A percentile compares a stretch with the other conserved stretches of the same genome.
These are phyloP conservation scores for Cephalopholis sonnerati DNA, from an alignment of 2,113 vertebrate species.

Conservation along the genomic window DNA sequence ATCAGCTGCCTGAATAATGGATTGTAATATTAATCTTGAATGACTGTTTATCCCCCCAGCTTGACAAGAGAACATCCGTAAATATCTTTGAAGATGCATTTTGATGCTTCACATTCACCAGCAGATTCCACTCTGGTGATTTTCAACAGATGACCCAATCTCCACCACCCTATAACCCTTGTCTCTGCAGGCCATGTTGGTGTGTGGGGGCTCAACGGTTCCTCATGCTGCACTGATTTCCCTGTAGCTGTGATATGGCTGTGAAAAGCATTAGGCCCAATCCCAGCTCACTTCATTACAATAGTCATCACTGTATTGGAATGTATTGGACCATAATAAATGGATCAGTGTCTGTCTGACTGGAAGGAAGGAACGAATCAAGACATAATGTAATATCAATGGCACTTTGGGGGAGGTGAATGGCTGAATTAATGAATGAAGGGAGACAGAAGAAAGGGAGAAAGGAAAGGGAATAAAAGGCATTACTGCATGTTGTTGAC, in stretches of 20 bases:
- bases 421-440: slow-evolving; percentile 26
- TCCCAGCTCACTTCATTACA: slow-evolving; percentile 53
- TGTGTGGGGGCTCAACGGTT: slow-evolving; percentile 29
- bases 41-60: slow-evolving; percentile 47
- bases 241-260: slow-evolving; percentile 51
- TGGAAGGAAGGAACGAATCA: slow-evolving; percentile 45
- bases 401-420: slow-evolving; percentile 26
- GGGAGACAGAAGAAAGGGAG: not conserved
- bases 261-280: slow-evolving; percentile 62
- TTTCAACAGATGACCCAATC: slow-evolving; percentile 45
- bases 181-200: slow-evolving; percentile 46
- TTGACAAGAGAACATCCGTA: slow-evolving; percentile 44
- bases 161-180: slow-evolving; percentile 25
- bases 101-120: slow-evolving; percentile 36
- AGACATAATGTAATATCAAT: slow-evolving; percentile 51
- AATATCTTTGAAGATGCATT: slow-evolving; percentile 43
- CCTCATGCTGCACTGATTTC: slow-evolving; percentile 32
- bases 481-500: not conserved
- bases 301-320: slow-evolving; percentile 59
- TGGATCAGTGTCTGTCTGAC: slow-evolving; percentile 59
- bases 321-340: slow-evolving; percentile 54
- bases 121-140: slow-evolving; percentile 41
- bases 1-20: slow-evolving; percentile 59
- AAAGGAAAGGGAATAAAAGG: not conserved
- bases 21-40: slow-evolving; percentile 59